phyloP scores from a whole-genome alignment of 2,888 invertebrate species.

The Hypselothyrea guttata region DNA sequence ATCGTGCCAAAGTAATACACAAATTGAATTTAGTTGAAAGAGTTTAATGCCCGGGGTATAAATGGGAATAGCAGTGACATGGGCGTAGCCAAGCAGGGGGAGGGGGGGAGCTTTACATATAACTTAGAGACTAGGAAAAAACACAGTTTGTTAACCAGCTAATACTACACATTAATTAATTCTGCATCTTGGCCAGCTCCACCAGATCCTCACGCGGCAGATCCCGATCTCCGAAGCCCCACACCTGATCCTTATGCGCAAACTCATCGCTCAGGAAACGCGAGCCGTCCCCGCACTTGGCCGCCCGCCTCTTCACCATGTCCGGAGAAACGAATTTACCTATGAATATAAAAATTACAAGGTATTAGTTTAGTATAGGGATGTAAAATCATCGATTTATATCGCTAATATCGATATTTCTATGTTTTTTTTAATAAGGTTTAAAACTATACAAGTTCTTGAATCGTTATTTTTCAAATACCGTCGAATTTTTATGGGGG shows the following conservation, averaged over 20 bases:
- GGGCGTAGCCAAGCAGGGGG: not conserved
- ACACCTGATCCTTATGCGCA: conserved; percentile 82
- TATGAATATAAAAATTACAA: conserved; percentile 29
- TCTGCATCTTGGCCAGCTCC: conserved; percentile 84
- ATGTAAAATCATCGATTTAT: no score
- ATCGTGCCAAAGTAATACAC: conserved; percentile 11
- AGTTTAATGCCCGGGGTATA: conserved; percentile 51
- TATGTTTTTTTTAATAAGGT: no score
- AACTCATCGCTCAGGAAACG: conserved; percentile 81
- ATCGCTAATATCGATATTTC: no score
- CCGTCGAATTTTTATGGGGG: no score
- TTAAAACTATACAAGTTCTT: no score
- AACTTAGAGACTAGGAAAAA: conserved; percentile 50
- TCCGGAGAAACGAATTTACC: conserved; percentile 85
- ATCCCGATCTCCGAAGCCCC: conserved; percentile 87
- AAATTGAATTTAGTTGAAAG: conserved; percentile 11
- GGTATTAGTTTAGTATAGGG: no score
- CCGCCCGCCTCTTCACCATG: conserved; percentile 85
- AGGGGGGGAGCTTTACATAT: conserved; percentile 11
- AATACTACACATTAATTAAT: conserved; percentile 66
- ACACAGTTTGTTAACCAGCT: conserved; percentile 35
- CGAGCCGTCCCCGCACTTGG: conserved; percentile 85
- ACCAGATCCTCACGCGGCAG: conserved; percentile 84
- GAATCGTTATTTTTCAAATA: no score
- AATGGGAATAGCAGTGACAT: conserved; percentile 44